Percentiles rank a stretch among this genome's conserved stretches.
These are phyloP conservation scores for Drosophila ambigua DNA, from an alignment of 1,140 invertebrate species.

Conservation along the genomic window DNA sequence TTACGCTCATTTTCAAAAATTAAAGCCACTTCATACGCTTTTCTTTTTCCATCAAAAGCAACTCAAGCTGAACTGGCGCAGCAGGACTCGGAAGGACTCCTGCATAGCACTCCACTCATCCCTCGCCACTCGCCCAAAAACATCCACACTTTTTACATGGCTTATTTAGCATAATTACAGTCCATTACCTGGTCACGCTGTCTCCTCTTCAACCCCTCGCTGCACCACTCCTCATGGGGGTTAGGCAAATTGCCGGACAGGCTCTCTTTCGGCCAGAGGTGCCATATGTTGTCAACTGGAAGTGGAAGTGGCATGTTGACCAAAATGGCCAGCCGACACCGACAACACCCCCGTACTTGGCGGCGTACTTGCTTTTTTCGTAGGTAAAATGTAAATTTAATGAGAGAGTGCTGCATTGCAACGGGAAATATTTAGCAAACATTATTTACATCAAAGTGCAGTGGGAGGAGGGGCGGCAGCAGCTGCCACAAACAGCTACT, in stretches of 20 bases:
- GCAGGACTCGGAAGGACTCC: conserved; percentile 23
- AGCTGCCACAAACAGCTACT: conserved; percentile 51
- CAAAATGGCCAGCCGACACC: conserved; percentile 43
- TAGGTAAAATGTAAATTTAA: conserved; percentile 75
- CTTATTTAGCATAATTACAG: conserved; percentile 81
- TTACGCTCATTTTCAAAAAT: conserved; percentile 20
- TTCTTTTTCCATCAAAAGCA: conserved; percentile 41
- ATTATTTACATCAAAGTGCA: conserved; percentile 74
- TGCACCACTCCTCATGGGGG: background rate
- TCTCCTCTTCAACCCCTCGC: conserved; percentile 6
- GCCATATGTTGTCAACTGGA: conserved; percentile 79
- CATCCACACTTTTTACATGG: conserved; percentile 65
- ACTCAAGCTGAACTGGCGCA: conserved; percentile 20
- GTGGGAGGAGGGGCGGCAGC: conserved; percentile 16
- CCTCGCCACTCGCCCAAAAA: conserved; percentile 13
- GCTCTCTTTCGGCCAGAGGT: conserved; percentile 41
- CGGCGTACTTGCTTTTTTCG: conserved; percentile 35
- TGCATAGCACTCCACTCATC: conserved; percentile 17
- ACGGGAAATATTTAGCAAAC: conserved; percentile 65
- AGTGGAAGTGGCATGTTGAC: conserved; percentile 44
- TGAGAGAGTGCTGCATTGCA: conserved; percentile 61
- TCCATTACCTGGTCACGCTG: conserved; percentile 79
- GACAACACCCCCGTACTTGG: conserved; percentile 1
- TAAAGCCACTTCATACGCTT: conserved; percentile 46
- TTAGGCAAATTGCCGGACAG: conserved; percentile 26